Conservation (phyloP, 1,140 invertebrate genomes). For the Seison nebaliae region DNA sequence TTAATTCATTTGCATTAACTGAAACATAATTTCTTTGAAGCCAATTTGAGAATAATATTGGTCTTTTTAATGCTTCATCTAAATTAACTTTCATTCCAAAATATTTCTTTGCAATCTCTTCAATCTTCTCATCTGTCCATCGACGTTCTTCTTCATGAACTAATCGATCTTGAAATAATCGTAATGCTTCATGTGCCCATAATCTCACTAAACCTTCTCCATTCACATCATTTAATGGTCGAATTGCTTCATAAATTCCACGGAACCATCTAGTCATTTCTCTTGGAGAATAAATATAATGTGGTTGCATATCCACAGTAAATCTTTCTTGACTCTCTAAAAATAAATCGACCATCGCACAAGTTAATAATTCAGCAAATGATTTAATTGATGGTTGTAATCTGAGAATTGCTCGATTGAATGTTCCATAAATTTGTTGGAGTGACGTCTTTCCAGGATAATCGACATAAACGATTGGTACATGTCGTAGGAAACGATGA, state of each 20-base stretch:
- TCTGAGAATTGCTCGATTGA: slow-evolving; percentile 79
- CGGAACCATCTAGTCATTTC: slow-evolving; percentile 98
- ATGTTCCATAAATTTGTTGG: slow-evolving; percentile 76
- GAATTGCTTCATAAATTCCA: slow-evolving; percentile 88
- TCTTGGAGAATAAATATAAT: slow-evolving; percentile 96
- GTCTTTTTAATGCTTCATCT: slow-evolving; percentile 53
- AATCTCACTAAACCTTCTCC: slow-evolving; percentile 78
- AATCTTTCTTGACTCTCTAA: slow-evolving; percentile 80
- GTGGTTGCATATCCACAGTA: slow-evolving; percentile 98
- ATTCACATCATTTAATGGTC: slow-evolving; percentile 57
- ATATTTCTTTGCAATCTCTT: slow-evolving; percentile 67
- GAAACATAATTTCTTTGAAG: slow-evolving; percentile 89
- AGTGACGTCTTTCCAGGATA: slow-evolving; percentile 89
- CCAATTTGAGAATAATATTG: slow-evolving; percentile 95
- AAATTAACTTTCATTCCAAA: slow-evolving; percentile 70
- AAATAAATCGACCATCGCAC: slow-evolving; percentile 97
- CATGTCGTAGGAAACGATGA: slow-evolving; percentile 57
- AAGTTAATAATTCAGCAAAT: slow-evolving; percentile 79
- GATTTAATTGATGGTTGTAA: slow-evolving; percentile 59
- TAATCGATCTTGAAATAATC: slow-evolving; percentile 69
- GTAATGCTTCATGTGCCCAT: slow-evolving; percentile 89
- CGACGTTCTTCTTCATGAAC: slow-evolving; percentile 71
- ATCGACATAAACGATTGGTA: slow-evolving; percentile 95
- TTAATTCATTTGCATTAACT: slow-evolving; percentile 67
- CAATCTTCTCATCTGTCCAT: slow-evolving; percentile 96